Conservation (phyloP, 2,888 invertebrate species). For the Onchidella celtica region DNA sequence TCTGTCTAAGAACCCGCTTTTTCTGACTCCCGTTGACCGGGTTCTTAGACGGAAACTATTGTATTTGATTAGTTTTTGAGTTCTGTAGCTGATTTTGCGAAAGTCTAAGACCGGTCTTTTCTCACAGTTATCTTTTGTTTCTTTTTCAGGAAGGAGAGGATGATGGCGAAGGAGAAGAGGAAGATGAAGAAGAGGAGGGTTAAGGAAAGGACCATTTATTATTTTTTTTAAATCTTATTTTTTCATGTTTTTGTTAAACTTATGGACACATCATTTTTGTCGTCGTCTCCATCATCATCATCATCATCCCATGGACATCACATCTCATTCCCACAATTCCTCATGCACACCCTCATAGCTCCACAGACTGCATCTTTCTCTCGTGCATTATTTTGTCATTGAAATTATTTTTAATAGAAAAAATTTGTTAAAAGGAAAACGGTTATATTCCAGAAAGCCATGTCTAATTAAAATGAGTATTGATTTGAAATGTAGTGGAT, state of each 20-base stretch:
- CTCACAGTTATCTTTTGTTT: background rate
- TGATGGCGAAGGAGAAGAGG: constrained; percentile 17
- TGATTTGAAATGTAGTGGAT: background rate
- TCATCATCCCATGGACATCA: background rate
- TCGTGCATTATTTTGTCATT: background rate
- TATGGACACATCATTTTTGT: background rate
- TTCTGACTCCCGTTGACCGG: no score
- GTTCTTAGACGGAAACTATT: no score
- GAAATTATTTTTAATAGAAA: background rate
- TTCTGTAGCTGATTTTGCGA: no score
- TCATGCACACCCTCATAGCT: background rate
- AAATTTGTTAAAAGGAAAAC: background rate
- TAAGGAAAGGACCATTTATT: background rate
- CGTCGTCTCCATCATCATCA: background rate
- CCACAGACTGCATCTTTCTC: background rate
- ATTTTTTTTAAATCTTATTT: constrained; percentile 1
- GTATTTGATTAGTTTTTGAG: no score
- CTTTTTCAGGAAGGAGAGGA: constrained; percentile 12
- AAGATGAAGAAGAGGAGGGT: constrained; percentile 28
- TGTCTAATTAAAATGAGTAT: background rate
- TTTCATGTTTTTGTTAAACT: background rate
- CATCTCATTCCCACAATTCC: background rate
- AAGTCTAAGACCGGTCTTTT: no score
- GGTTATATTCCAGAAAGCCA: background rate
- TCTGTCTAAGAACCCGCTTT: no score